These are phyloP conservation scores for Andrena hattorfiana DNA, from an alignment of 2,888 invertebrate genomes.

Conservation along the genomic window DNA sequence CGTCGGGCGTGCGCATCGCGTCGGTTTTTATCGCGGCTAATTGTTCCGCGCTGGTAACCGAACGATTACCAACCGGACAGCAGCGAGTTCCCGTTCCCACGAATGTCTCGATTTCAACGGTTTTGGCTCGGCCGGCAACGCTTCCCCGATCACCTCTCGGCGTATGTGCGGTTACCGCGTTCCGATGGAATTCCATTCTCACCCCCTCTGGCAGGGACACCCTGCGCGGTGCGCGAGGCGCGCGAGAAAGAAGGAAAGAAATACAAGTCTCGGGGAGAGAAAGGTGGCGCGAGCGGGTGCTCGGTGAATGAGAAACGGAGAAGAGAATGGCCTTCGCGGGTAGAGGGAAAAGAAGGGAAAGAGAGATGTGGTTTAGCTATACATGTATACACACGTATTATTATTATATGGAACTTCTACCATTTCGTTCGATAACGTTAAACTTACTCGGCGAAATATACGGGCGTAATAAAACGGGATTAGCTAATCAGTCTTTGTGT, in stretches of 20 bases:
- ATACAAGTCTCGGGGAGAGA: not conserved
- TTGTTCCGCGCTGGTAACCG: not conserved
- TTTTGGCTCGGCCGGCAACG: constrained; percentile 3
- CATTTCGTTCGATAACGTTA: constrained; percentile 77
- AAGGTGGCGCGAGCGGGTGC: not conserved
- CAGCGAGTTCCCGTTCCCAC: not conserved
- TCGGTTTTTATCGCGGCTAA: not conserved
- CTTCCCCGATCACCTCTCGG: not conserved
- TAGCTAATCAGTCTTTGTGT: constrained; percentile 85
- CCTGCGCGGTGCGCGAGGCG: not conserved
- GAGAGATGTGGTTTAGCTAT: not conserved
- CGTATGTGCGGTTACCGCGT: not conserved
- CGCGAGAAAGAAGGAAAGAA: not conserved
- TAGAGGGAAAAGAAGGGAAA: constrained; percentile 28
- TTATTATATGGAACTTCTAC: constrained; percentile 80
- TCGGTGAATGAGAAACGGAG: not conserved
- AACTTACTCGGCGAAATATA: constrained; percentile 82
- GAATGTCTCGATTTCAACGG: not conserved
- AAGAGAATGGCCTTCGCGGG: constrained; percentile 17
- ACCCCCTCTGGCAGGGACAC: not conserved
- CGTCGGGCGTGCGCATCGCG: not conserved
- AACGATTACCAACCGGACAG: not conserved
- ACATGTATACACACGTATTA: constrained; percentile 36
- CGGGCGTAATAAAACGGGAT: constrained; percentile 82
- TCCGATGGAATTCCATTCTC: not conserved